A percentile compares a stretch with the other conserved stretches of the same genome.
These are phyloP conservation scores for Piaya cayana DNA, from an alignment of 2,113 vertebrate genomes.

Conservation along the genomic window DNA sequence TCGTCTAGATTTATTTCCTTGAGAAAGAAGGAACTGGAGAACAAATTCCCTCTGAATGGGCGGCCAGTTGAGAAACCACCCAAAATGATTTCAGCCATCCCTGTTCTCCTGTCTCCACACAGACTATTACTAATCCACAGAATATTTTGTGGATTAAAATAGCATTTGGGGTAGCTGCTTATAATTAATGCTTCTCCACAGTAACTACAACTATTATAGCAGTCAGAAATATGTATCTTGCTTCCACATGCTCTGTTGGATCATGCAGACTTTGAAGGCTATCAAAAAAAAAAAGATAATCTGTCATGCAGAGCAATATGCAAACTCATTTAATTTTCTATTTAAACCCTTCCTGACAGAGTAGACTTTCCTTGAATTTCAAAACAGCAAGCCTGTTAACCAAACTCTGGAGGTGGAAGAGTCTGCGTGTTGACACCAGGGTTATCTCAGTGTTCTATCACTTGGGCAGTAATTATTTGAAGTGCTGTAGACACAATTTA, in stretches of 20 bases:
- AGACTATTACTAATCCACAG: background rate
- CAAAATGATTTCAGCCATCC: background rate
- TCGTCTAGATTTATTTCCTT: background rate
- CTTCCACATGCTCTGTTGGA: constrained; percentile 35
- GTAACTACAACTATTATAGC: background rate
- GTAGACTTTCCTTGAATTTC: constrained; percentile 48
- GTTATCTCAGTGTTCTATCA: constrained; percentile 19
- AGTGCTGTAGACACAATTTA: constrained; percentile 50
- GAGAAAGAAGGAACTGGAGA: background rate
- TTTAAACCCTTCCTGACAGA: constrained; percentile 56
- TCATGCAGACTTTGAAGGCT: constrained; percentile 1
- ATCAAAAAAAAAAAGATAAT: constrained; percentile 40
- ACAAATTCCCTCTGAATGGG: background rate
- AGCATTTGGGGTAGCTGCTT: background rate
- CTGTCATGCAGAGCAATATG: constrained; percentile 39
- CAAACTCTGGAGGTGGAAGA: background rate
- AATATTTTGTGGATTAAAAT: constrained; percentile 4
- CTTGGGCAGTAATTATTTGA: constrained; percentile 33
- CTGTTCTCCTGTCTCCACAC: background rate
- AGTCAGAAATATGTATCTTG: constrained; percentile 19
- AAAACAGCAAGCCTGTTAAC: constrained; percentile 33
- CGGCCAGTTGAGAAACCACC: background rate
- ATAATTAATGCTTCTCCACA: background rate
- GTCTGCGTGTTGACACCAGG: background rate
- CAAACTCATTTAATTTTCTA: constrained; percentile 62